Evolutionary conservation across 2,888 invertebrate species (phyloP), one percentile per base, ranked within the genome.

Genomic region (Hirtodrosophila alboralis): DNA sequence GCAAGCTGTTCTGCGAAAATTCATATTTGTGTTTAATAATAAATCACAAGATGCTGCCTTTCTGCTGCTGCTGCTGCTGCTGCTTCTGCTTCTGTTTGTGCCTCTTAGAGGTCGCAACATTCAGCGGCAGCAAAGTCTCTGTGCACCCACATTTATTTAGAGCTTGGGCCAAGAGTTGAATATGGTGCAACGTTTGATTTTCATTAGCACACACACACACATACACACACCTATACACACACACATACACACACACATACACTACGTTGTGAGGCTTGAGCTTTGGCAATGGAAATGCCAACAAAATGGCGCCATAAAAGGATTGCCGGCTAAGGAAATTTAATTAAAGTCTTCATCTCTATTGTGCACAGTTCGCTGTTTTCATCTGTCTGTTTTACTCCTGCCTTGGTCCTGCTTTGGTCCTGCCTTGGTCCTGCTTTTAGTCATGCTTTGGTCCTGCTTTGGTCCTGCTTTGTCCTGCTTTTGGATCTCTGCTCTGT

Each of bases 21-120:
- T 85, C 79, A 85, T 80, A 80, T 85, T 83, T 76, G 66, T 85
- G 73, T 79, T 80, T 79, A 79, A 85, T 85, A 80, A 85, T 80
- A 80, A 80, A 80, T 80, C 79, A 85, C 79, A 85, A 78, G 84
- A 75, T 75, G 85, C 64, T 67, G 75, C 65, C n/a, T n/a, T n/a
- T n/a, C n/a, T n/a, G n/a, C n/a, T n/a, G n/a, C n/a, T n/a, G n/a
- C n/a, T n/a, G n/a, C n/a, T n/a, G n/a, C n/a, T n/a, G n/a, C n/a
- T n/a, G n/a, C n/a, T n/a, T n/a, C n/a, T n/a, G n/a, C n/a, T n/a
- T n/a, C n/a, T n/a, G n/a, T n/a, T n/a, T n/a, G n/a, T n/a, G n/a
- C n/a, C 58, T 51, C 53, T 37, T 37, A 31, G 54, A 54, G 61
- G 30, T 60, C 56, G 59, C 47, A 27, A 23, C 23, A 59, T 8